Conservation (phyloP, 1,140 invertebrate species). For the Homalodisca vitripennis region DNA sequence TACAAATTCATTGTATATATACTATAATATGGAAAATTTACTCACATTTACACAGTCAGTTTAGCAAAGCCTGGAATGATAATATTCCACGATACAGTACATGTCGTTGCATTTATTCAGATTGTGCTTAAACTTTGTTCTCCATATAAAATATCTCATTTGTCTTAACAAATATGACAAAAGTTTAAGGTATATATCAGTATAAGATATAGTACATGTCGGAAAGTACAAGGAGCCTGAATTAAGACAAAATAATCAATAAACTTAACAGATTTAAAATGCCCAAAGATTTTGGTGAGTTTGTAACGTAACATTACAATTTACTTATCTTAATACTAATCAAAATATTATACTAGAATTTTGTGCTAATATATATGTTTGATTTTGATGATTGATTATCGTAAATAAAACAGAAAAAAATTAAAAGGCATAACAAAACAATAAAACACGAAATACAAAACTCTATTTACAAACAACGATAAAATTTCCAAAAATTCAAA, state of each 20-base stretch:
- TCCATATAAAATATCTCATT: background rate
- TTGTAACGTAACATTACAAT: background rate
- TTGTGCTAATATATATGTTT: background rate
- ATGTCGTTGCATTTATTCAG: background rate
- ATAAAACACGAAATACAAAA: background rate
- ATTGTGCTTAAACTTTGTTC: background rate
- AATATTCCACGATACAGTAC: background rate
- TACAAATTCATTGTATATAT: constrained; percentile 6
- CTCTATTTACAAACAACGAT: background rate
- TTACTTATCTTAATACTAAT: background rate
- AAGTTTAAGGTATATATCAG: background rate
- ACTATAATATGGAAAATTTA: constrained; percentile 2
- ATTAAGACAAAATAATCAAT: background rate
- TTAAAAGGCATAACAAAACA: background rate
- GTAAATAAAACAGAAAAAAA: background rate
- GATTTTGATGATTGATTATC: background rate
- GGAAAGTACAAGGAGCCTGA: background rate
- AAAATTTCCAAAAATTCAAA: background rate
- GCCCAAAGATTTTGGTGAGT: background rate
- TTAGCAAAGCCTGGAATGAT: constrained; percentile 10
- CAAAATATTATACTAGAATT: background rate
- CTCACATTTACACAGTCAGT: constrained; percentile 3
- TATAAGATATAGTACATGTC: background rate
- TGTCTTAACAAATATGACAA: background rate
- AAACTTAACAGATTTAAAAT: background rate